These are phyloP conservation scores for Ceraclea dissimilis DNA, from an alignment of 2,888 invertebrate species.

Conservation along the genomic window DNA sequence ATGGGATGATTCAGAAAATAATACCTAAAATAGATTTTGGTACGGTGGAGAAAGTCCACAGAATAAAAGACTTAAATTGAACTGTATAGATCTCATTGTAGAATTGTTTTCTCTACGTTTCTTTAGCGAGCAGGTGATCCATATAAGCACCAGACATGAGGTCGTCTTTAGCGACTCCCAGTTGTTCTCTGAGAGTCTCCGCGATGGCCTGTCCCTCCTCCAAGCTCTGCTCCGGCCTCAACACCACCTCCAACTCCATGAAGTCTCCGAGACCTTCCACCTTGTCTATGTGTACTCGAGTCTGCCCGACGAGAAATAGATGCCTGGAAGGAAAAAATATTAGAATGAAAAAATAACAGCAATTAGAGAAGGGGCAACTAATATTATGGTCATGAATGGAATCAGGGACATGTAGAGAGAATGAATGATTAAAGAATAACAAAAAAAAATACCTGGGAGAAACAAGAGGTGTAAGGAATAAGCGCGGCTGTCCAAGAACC, in stretches of 20 bases:
- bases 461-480: too few relatives aligned
- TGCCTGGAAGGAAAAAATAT: constrained; percentile 42
- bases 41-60: too few relatives aligned
- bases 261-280: constrained; percentile 74
- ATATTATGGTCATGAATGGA: too few relatives aligned
- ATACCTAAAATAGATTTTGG: too few relatives aligned
- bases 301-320: constrained; percentile 73
- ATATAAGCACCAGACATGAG: constrained; percentile 69
- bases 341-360: too few relatives aligned
- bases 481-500: too few relatives aligned
- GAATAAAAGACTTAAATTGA: too few relatives aligned
- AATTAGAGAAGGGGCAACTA: too few relatives aligned
- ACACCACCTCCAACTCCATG: constrained; percentile 78
- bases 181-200: constrained; percentile 55
- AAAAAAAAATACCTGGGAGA: not conserved
- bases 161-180: constrained; percentile 55
- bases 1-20: too few relatives aligned
- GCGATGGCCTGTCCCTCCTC: constrained; percentile 68
- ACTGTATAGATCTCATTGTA: too few relatives aligned
- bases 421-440: too few relatives aligned
- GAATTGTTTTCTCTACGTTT: not conserved
- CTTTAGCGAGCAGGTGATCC: constrained; percentile 50
- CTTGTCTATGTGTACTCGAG: constrained; percentile 80
- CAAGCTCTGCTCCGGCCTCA: constrained; percentile 55
- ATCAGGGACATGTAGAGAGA: too few relatives aligned